phyloP scores from a whole-genome alignment of 2,888 invertebrate species.

The Cyaniris semiargus region DNA sequence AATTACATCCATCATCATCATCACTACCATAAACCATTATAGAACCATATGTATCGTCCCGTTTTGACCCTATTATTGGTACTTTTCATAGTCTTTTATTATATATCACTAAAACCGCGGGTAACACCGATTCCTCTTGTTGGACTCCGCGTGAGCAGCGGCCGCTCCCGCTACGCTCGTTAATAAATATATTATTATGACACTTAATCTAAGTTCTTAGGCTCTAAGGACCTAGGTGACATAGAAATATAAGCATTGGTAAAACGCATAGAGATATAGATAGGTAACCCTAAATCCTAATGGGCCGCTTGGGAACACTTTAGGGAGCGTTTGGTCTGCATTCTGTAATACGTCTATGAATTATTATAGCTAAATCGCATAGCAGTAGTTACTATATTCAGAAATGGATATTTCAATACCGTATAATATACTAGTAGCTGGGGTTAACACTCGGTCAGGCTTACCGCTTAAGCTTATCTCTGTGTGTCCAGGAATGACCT shows the following conservation, averaged over 20 bases:
- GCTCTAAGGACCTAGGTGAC: no score
- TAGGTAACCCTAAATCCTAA: background rate
- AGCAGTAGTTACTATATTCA: background rate
- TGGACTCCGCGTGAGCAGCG: no score
- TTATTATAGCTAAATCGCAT: background rate
- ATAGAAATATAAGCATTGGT: no score
- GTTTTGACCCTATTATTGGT: no score
- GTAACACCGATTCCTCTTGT: no score
- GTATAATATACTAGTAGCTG: background rate
- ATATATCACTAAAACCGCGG: no score
- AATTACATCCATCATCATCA: no score
- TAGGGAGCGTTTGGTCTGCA: background rate
- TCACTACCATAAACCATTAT: no score
- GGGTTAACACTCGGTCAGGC: constrained; percentile 3
- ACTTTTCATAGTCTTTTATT: no score
- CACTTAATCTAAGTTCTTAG: background rate
- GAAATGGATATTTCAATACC: background rate
- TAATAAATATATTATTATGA: no score
- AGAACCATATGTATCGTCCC: no score
- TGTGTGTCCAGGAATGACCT: constrained; percentile 19
- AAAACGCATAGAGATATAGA: background rate
- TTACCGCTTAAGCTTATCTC: constrained; percentile 4
- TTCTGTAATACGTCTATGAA: background rate
- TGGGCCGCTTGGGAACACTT: background rate
- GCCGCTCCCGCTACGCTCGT: no score